phyloP scores from a whole-genome alignment of 2,888 invertebrate genomes.

The Eupithecia exiguata region DNA sequence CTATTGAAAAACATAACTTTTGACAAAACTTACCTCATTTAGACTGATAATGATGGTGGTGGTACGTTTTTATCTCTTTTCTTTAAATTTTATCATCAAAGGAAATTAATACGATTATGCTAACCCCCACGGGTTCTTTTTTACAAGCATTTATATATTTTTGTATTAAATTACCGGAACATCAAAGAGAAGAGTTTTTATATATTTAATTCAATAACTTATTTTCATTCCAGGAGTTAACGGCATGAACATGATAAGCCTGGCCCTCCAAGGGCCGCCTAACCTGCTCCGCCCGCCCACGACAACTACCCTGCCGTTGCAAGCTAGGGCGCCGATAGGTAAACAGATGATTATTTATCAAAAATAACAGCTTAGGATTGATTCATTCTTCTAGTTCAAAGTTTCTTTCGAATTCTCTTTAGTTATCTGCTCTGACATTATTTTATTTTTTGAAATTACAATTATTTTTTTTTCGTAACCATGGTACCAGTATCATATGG shows the following conservation, averaged over 20 bases:
- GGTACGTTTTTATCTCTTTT: too few species aligned
- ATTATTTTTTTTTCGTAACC: neutral
- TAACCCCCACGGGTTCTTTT: neutral
- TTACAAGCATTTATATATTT: neutral
- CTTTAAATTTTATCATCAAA: too few species aligned
- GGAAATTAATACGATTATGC: too few species aligned
- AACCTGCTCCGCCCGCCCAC: slow-evolving; percentile 71
- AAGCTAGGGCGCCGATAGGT: slow-evolving; percentile 80
- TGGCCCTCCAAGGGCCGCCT: slow-evolving; percentile 77
- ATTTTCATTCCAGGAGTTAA: slow-evolving; percentile 85
- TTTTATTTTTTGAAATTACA: neutral
- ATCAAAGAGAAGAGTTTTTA: neutral
- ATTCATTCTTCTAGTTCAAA: neutral
- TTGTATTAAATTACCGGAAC: neutral
- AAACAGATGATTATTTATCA: slow-evolving; percentile 57
- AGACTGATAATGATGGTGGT: too few species aligned
- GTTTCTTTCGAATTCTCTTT: neutral
- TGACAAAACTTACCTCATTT: too few species aligned
- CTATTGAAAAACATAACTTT: too few species aligned
- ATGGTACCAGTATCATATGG: neutral
- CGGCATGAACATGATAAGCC: slow-evolving; percentile 87
- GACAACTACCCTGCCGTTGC: slow-evolving; percentile 66
- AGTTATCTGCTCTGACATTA: neutral
- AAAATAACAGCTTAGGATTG: slow-evolving; percentile 34
- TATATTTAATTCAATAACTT: neutral